A percentile compares a stretch with the other conserved stretches of the same genome.
Evolutionary conservation across 2,113 vertebrate genomes (phyloP).

Genomic region (Syngnathus floridae): DNA sequence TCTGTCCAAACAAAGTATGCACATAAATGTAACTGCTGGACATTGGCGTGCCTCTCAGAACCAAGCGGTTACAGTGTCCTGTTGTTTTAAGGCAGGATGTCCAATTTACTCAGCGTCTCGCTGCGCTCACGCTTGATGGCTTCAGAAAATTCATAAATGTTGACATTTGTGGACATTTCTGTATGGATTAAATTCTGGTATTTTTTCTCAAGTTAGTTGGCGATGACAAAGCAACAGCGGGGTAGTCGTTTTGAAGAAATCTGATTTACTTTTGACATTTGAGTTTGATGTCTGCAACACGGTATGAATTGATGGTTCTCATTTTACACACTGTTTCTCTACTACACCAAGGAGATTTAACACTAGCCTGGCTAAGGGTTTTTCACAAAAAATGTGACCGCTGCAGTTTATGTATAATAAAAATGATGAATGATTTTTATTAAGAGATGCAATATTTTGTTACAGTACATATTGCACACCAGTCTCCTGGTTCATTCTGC

Average conservation of each 20-base stretch:
- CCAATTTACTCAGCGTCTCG: neutral
- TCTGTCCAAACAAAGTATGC: neutral
- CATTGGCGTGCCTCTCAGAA: neutral
- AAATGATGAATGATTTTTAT: constrained; percentile 7
- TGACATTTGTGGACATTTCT: neutral
- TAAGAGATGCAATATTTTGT: neutral
- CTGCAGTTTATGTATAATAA: neutral
- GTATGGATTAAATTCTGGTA: neutral
- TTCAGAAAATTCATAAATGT: neutral
- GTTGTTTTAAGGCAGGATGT: neutral
- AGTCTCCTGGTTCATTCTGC: neutral
- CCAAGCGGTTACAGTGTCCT: neutral
- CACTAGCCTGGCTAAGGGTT: neutral
- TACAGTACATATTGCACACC: neutral
- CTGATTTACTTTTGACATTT: neutral
- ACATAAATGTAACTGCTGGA: neutral
- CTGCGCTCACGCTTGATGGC: neutral
- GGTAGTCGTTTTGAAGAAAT: constrained; percentile 1
- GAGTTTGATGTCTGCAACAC: neutral
- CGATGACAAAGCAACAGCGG: neutral
- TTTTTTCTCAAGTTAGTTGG: neutral
- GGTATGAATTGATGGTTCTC: neutral
- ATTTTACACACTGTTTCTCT: neutral
- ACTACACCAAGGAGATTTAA: neutral
- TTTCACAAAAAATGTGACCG: neutral